phyloP scores from a whole-genome alignment of 2,888 invertebrate species.

The Amaurobius ferox region DNA sequence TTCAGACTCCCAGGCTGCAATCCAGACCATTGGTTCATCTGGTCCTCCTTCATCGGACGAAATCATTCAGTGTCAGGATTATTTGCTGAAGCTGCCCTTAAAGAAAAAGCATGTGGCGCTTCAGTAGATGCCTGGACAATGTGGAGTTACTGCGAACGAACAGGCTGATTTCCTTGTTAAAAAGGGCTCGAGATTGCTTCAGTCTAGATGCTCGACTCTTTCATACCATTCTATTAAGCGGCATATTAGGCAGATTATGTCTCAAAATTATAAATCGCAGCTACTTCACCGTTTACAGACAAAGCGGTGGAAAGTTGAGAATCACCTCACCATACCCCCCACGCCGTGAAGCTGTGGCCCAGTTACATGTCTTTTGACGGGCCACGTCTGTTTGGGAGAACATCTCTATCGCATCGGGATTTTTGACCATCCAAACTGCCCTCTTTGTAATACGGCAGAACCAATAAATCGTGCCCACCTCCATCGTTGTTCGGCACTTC shows the following conservation, averaged over 20 bases:
- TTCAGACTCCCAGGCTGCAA: no score
- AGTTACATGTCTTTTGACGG: not conserved
- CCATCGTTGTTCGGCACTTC: no score
- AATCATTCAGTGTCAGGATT: not conserved
- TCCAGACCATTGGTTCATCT: not conserved
- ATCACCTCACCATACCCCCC: not conserved
- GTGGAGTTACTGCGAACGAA: not conserved
- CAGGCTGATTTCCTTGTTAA: not conserved
- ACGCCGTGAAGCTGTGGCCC: not conserved
- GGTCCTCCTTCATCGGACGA: not conserved
- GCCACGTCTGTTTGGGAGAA: not conserved
- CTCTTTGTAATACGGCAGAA: not conserved
- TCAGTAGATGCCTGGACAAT: not conserved
- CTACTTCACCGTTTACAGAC: not conserved
- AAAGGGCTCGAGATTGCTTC: no score
- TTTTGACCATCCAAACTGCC: slow-evolving; percentile 8
- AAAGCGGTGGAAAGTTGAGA: no score
- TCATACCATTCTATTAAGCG: slow-evolving; percentile 1
- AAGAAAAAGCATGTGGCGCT: not conserved
- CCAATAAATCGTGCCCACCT: no score
- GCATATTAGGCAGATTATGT: not conserved
- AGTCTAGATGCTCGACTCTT: not conserved
- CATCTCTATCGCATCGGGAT: not conserved
- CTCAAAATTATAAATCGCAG: not conserved
- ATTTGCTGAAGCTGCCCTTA: not conserved